Conservation (phyloP, 2,113 vertebrate species). For the Strigops habroptila region DNA sequence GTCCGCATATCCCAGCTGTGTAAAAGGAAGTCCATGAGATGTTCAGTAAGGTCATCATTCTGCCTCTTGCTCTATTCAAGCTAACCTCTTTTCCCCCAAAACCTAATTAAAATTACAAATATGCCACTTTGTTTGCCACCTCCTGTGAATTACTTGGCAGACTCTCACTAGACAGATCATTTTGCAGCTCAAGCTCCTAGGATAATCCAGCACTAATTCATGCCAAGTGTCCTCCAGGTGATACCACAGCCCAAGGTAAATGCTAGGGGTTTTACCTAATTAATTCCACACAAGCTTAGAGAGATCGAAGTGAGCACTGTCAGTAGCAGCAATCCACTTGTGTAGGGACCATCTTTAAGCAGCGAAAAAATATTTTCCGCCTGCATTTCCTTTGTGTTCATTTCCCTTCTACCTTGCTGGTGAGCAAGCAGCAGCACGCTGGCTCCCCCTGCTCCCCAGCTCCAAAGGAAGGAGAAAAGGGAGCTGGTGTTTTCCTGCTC, state of each 20-base stretch:
- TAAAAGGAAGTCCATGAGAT: neutral
- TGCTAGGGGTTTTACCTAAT: slow-evolving; percentile 20
- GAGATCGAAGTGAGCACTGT: neutral
- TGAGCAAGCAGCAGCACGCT: neutral
- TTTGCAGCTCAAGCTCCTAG: neutral
- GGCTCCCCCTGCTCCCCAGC: neutral
- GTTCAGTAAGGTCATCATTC: neutral
- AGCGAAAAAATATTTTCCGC: neutral
- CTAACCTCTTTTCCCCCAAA: neutral
- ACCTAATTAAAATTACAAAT: slow-evolving; percentile 25
- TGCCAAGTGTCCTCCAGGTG: slow-evolving; percentile 26
- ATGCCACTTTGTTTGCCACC: neutral
- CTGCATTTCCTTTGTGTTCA: neutral
- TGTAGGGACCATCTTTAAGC: neutral
- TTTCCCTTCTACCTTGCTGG: neutral
- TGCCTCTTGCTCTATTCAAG: neutral
- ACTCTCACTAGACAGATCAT: neutral
- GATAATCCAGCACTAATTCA: neutral
- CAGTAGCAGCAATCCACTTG: neutral
- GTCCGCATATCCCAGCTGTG: neutral
- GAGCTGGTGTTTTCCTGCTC: neutral
- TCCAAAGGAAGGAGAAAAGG: neutral
- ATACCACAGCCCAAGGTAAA: slow-evolving; percentile 11
- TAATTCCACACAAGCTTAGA: neutral
- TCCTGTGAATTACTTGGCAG: neutral